Base-by-base conservation (phyloP, 2,888 invertebrate species). In the Bibio marci region DNA sequence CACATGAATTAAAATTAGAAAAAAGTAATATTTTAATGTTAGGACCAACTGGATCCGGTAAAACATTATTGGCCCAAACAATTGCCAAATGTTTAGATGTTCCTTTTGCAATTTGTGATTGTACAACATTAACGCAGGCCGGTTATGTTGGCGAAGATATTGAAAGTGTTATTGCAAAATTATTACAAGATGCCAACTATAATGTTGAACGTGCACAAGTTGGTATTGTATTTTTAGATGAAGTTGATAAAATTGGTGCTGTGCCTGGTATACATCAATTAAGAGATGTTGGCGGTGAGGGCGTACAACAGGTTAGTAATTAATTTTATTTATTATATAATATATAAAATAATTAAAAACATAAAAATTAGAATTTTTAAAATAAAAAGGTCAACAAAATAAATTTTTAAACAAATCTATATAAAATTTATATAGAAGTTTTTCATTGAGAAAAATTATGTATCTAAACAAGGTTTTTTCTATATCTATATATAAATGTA, bases 61-160 rank as follows among this genome's bases (percentile, higher is more conserved):
- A 98, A 64, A 99, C 98, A 0, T 69, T 95, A 15, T 66, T 98
- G 45, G 97, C 97, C 7, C 94, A 98, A 65, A 95, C 94, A 26
- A 85, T 98, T 57, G 97, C 98, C 35, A 82, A 85, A 53, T 95
- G 95, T 59, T 67, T 98, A 50, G 95, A 99, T 64, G 97, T 99
- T 45, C 98, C 98, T 40, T 97, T 97, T 67, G 95, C 95, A 25
- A 95, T 95, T 56, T 95, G 95, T 65, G 97, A 98, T 68, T 97
- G 97, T 63, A 92, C 92, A 18, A 91, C 91, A 11, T 66, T 92
- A 28, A 92, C 92, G 11, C 91, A 92, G 65, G 92, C 91, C 18
- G 91, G 97, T 28, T 97, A 97, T 60, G 97, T 98, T 7, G 98
- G 98, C n/a, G 97, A 98, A 63, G 98, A 98, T 59, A 95, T 98